Evolutionary conservation across 2,113 vertebrate genomes (phyloP).

Genomic region (Hippocampus zosterae): DNA sequence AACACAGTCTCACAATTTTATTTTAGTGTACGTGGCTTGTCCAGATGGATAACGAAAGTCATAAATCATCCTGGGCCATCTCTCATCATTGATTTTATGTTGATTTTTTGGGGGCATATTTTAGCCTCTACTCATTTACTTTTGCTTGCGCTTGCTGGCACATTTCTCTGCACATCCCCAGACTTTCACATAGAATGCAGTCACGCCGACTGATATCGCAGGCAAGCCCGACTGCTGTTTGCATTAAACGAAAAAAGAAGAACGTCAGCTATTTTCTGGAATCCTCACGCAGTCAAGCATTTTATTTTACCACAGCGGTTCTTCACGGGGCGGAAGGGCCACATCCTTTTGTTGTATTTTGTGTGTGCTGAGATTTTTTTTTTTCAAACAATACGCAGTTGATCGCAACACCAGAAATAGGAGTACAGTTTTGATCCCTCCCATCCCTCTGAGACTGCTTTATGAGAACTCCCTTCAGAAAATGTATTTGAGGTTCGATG

Average conservation of each 20-base stretch:
- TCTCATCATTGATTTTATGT: background rate
- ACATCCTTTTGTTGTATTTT: conserved; percentile 4
- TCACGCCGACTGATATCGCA: conserved; percentile 35
- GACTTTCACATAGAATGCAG: conserved; percentile 40
- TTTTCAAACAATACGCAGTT: background rate
- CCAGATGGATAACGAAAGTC: background rate
- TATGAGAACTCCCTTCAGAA: too few relatives aligned
- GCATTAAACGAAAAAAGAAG: conserved; percentile 7
- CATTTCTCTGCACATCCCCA: conserved; percentile 29
- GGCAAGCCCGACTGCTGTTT: conserved; percentile 22
- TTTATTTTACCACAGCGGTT: background rate
- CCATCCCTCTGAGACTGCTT: background rate
- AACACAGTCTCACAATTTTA: too few relatives aligned
- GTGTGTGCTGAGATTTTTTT: background rate
- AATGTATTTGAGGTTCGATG: too few relatives aligned
- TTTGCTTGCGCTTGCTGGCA: conserved; percentile 10
- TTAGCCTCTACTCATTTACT: conserved; percentile 9
- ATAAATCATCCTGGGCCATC: background rate
- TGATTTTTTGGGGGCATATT: background rate
- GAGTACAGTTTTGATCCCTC: background rate
- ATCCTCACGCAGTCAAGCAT: conserved; percentile 3
- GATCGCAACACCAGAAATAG: background rate
- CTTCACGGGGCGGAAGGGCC: background rate
- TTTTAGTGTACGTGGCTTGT: background rate
- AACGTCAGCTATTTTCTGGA: conserved; percentile 28